Base-by-base conservation (phyloP, 2,797 vertebrate genomes). In the Buphagus erythrorhynchus region DNA sequence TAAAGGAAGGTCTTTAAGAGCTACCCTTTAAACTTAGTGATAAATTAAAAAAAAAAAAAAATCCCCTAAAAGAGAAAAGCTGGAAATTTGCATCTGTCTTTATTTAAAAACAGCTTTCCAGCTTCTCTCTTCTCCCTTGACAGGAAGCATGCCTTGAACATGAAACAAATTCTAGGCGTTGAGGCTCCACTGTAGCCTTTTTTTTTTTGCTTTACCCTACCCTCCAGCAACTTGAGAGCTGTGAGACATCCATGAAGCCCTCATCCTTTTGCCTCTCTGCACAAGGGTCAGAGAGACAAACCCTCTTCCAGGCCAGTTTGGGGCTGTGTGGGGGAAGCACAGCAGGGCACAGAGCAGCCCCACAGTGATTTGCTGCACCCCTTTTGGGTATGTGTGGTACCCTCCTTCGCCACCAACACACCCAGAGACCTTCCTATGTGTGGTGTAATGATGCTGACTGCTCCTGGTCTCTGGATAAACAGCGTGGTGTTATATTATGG, bases 331-430 rank as follows among this genome's bases (percentile, higher is more conserved):
- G 29, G 3, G 52, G 46, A 40, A 57, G 22, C 2, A 1, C 40
- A n/a, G 31, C 17, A 31, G 40, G 42, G 36, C 49, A 26, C 9
- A 9, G 9, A 35, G 31, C 16, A 19, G 7, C 54, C 58, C 31
- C 33, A 16, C 20, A 48, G 21, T 0, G 1, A 11, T 38, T 48
- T 4, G 0, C 63, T 42, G 54, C 2, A 14, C 18, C 43, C 5
- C 24, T 63, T 4, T 26, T 38, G 14, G 21, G 2, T 2, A 33
- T 29, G 4, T 35, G 24, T 57, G 68, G 43, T 2, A 2, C 2
- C 21, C 7, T 69, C 52, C 66, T 76, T 58, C 25, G 20, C 13
- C 0, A 0, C 22, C 8, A 31, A 22, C 0, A 0, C 2, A 3
- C 28, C 19, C 25, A 10, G 54, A 58, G 33, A 40, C 14, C 26